Conservation (phyloP, 2,797 vertebrate species). For the Lepidocolaptes lacrymiger region DNA sequence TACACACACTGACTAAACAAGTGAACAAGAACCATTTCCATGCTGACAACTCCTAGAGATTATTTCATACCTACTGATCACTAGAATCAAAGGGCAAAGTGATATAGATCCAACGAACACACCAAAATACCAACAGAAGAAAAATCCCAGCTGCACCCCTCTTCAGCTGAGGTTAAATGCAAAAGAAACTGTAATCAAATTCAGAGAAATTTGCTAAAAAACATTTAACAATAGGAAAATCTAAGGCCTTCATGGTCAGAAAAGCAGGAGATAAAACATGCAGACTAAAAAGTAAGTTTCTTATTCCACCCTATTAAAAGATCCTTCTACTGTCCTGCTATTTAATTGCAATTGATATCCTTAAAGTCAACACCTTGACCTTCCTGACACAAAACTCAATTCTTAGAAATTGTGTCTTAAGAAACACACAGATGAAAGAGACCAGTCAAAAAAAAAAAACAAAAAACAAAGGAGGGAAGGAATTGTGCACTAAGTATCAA, state of each 20-base stretch:
- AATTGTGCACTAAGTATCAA: neutral
- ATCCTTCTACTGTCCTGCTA: neutral
- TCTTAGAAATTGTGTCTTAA: neutral
- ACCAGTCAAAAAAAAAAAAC: neutral
- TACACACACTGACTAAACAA: neutral
- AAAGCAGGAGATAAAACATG: constrained; percentile 16
- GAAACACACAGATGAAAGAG: neutral
- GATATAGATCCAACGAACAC: neutral
- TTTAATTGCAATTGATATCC: neutral
- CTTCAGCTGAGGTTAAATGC: neutral
- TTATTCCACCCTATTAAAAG: neutral
- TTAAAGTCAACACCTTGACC: neutral
- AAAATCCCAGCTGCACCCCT: neutral
- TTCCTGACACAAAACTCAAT: neutral
- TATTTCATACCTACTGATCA: neutral
- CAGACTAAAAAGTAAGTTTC: neutral
- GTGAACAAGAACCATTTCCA: neutral
- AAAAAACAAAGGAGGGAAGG: rapidly evolving
- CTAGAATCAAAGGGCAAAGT: neutral
- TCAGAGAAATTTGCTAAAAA: neutral
- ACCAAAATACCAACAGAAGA: neutral
- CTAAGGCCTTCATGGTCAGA: constrained; percentile 1
- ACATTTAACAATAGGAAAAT: neutral
- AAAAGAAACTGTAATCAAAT: neutral
- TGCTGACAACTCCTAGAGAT: neutral